Conservation (phyloP, 2,888 invertebrate species). For the Argyresthia goedartella region DNA sequence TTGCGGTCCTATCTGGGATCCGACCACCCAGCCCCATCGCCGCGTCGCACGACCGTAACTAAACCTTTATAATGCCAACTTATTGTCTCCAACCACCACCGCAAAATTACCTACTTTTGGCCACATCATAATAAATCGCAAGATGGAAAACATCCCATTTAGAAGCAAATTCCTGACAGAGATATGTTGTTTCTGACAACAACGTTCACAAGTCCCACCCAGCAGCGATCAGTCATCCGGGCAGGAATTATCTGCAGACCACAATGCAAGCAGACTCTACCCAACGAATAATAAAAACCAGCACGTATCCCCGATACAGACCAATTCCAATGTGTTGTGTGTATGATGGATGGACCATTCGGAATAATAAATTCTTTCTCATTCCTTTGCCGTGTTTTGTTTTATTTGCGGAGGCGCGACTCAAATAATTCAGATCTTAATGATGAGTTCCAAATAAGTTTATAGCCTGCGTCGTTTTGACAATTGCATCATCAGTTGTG, state of each 20-base stretch:
- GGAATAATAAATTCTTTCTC: constrained; percentile 14
- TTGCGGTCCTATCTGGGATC: constrained; percentile 66
- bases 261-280: constrained; percentile 3
- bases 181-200: not conserved
- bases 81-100: constrained; percentile 9
- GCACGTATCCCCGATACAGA: constrained; percentile 11
- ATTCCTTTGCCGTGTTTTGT: constrained; percentile 9
- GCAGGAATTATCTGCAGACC: constrained; percentile 1
- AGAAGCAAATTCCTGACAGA: not conserved
- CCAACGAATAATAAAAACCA: constrained; percentile 11
- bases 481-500: not conserved
- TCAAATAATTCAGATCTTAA: constrained; percentile 1
- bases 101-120: constrained; percentile 8
- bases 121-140: not conserved
- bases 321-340: constrained; percentile 14
- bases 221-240: constrained; percentile 1
- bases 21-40: constrained; percentile 22
- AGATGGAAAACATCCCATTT: constrained; percentile 1
- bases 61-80: not conserved
- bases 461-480: not conserved
- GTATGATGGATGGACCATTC: constrained; percentile 16
- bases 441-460: not conserved
- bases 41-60: constrained; percentile 18
- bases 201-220: not conserved
- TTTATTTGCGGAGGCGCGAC: not conserved